Percentiles rank a stretch among this genome's conserved stretches.
These are phyloP conservation scores for Ellobium chinense DNA, from an alignment of 2,888 invertebrate genomes.

Conservation along the genomic window DNA sequence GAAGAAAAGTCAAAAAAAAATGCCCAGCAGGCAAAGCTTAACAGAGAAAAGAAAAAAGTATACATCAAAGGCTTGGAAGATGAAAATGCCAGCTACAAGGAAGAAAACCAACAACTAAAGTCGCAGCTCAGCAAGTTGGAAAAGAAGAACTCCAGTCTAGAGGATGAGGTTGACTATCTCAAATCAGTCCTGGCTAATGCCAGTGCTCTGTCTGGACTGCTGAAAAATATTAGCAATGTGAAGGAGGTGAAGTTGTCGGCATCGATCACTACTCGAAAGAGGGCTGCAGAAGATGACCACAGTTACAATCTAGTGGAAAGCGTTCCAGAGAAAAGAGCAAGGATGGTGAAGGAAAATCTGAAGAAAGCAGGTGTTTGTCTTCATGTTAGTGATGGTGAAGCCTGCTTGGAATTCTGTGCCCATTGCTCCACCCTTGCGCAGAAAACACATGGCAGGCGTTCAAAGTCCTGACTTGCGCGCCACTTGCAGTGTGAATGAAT, in stretches of 20 bases:
- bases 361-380: slow-evolving; percentile 72
- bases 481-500: background rate
- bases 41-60: slow-evolving; percentile 74
- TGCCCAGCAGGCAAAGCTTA: slow-evolving; percentile 71
- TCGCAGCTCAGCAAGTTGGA: slow-evolving; percentile 51
- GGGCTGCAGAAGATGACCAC: slow-evolving; percentile 60
- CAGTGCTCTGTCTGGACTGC: slow-evolving; percentile 68
- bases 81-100: slow-evolving; percentile 58
- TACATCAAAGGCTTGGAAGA: slow-evolving; percentile 70
- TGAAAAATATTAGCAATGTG: slow-evolving; percentile 71
- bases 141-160: slow-evolving; percentile 55
- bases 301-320: slow-evolving; percentile 47
- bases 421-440: slow-evolving; percentile 66
- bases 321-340: slow-evolving; percentile 40
- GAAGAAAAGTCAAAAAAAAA: slow-evolving; percentile 69
- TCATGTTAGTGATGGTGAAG: slow-evolving; percentile 69
- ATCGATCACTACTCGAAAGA: slow-evolving; percentile 59
- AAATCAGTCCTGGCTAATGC: slow-evolving; percentile 74
- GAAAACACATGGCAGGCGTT: background rate
- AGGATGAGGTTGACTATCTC: slow-evolving; percentile 71
- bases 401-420: slow-evolving; percentile 73
- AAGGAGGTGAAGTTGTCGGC: slow-evolving; percentile 64
- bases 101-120: slow-evolving; percentile 61
- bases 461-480: background rate
- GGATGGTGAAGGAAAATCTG: background rate